phyloP scores from a whole-genome alignment of 2,888 invertebrate species.

The Agriotes lineatus region DNA sequence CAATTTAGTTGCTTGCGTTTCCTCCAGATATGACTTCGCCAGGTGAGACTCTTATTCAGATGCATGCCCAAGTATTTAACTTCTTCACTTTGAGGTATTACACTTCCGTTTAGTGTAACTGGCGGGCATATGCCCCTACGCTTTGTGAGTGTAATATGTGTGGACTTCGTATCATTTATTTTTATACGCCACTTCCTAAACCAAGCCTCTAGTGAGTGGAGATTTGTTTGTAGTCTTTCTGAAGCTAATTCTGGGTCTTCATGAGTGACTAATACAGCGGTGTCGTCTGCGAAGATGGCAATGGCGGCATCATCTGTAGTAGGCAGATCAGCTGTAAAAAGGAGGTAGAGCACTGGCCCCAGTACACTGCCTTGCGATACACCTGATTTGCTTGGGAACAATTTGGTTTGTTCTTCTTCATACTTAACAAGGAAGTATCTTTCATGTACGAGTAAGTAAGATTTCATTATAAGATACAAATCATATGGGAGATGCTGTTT shows the following conservation, averaged over 20 bases:
- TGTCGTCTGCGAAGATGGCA: conserved; percentile 40
- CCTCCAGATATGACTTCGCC: conserved; percentile 1
- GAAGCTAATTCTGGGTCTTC: too few relatives aligned
- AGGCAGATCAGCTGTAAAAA: conserved; percentile 39
- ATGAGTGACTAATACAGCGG: background rate
- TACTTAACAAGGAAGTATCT: conserved; percentile 21
- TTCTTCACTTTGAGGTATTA: conserved; percentile 3
- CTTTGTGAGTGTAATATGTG: background rate
- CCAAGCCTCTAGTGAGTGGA: background rate
- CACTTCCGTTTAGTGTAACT: background rate
- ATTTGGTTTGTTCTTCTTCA: background rate
- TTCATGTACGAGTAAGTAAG: conserved; percentile 18
- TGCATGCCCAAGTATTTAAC: background rate
- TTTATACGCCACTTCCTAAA: background rate
- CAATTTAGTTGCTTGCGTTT: background rate
- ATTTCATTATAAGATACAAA: conserved; percentile 19
- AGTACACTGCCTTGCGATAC: conserved; percentile 40
- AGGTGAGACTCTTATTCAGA: background rate
- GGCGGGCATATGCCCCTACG: background rate
- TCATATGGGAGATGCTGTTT: background rate
- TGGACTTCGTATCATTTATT: background rate
- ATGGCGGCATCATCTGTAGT: conserved; percentile 20
- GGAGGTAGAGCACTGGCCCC: conserved; percentile 32
- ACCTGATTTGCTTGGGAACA: conserved; percentile 13
- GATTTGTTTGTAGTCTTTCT: background rate